A percentile compares a stretch with the other conserved stretches of the same genome.
phyloP scores from a whole-genome alignment of 2,113 vertebrate species.

The Tachysurus vachellii region DNA sequence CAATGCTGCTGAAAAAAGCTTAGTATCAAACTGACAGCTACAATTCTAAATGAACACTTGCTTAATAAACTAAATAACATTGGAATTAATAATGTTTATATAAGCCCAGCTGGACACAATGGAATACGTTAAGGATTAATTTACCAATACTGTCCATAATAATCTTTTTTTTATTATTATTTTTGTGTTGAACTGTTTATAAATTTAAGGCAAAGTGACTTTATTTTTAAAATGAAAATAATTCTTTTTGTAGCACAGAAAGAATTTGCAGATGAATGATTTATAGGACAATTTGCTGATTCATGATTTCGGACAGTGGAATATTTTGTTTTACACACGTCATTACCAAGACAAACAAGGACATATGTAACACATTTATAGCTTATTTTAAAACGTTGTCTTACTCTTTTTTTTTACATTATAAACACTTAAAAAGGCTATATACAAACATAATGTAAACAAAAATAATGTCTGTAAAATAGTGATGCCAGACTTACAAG shows the following conservation, averaged over 20 bases:
- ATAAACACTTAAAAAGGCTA: conserved; percentile 17
- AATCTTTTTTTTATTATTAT: neutral
- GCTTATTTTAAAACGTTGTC: conserved; percentile 2
- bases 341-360: neutral
- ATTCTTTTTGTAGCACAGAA: neutral
- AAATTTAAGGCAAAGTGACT: neutral
- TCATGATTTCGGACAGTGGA: neutral
- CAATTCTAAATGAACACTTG: neutral
- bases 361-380: neutral
- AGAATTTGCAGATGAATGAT: neutral
- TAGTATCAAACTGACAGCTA: neutral
- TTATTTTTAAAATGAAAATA: neutral
- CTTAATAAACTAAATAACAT: neutral
- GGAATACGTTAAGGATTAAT: neutral
- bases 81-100: neutral
- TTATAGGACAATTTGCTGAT: neutral
- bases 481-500: neutral
- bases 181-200: neutral
- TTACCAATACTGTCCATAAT: neutral
- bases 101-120: neutral
- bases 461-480: neutral
- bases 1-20: neutral
- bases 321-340: neutral
- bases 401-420: conserved; percentile 3
- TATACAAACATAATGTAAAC: conserved; percentile 6